A percentile compares a stretch with the other conserved stretches of the same genome.
Evolutionary conservation across 2,113 vertebrate genomes (phyloP).

Genomic region (Calyptomena viridis): DNA sequence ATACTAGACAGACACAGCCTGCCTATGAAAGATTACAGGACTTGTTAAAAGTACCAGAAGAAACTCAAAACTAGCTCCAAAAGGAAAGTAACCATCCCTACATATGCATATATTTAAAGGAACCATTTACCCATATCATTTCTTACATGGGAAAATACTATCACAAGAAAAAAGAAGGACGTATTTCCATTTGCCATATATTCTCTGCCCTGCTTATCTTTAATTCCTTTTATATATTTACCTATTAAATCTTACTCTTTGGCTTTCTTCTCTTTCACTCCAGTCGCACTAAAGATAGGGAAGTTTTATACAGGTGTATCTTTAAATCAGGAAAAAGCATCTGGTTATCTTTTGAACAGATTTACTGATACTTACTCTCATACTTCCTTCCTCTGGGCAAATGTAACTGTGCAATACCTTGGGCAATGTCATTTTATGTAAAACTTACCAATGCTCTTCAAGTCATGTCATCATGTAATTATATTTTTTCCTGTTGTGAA

Average conservation of each 20-base stretch:
- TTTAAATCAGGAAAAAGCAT: slow-evolving; percentile 41
- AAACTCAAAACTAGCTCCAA: not conserved
- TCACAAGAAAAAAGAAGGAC: not conserved
- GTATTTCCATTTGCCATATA: slow-evolving; percentile 1
- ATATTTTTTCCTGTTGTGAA: slow-evolving; percentile 63
- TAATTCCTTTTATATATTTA: slow-evolving; percentile 37
- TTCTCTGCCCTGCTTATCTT: slow-evolving; percentile 33
- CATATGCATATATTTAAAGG: slow-evolving; percentile 23
- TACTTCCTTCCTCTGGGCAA: slow-evolving; percentile 55
- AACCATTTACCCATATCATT: not conserved
- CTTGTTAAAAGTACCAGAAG: not conserved
- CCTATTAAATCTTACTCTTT: slow-evolving; percentile 10
- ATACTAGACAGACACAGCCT: not conserved
- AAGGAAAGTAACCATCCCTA: not conserved
- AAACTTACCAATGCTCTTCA: slow-evolving; percentile 54
- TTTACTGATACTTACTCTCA: slow-evolving; percentile 31
- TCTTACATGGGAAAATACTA: slow-evolving; percentile 47
- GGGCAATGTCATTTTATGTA: slow-evolving; percentile 61
- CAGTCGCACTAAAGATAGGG: not conserved
- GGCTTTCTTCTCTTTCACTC: slow-evolving; percentile 11
- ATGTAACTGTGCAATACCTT: slow-evolving; percentile 40
- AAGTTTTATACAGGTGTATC: slow-evolving; percentile 29
- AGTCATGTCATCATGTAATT: slow-evolving; percentile 57
- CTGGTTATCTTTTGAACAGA: slow-evolving; percentile 48
- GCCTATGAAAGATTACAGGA: not conserved